Conservation (phyloP, 2,888 invertebrate species). For the Holacanthella duospinosa region DNA sequence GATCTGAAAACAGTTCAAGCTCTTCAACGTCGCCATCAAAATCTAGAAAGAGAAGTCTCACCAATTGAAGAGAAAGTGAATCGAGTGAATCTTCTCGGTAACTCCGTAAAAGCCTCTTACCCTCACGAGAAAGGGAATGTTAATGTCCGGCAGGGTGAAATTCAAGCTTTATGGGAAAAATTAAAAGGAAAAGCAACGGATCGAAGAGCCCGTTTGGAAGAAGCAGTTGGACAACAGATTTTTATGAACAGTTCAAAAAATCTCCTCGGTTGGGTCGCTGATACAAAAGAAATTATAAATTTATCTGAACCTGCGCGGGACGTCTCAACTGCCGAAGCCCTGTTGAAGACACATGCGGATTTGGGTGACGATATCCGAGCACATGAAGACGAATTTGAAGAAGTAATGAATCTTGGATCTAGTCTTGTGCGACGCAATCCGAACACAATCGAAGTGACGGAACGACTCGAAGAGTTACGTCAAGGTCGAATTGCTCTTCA, state of each 20-base stretch:
- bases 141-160: constrained; percentile 68
- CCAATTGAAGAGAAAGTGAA: constrained; percentile 86
- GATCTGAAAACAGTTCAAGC: constrained; percentile 87
- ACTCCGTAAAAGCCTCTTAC: constrained; percentile 81
- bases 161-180: constrained; percentile 77
- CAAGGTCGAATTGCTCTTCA: constrained; percentile 65
- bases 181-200: constrained; percentile 72
- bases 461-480: constrained; percentile 59
- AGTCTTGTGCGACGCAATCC: constrained; percentile 49
- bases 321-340: constrained; percentile 81
- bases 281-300: constrained; percentile 65
- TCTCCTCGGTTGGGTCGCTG: constrained; percentile 65
- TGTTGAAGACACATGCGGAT: constrained; percentile 82
- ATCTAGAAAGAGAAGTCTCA: constrained; percentile 84
- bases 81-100: constrained; percentile 74
- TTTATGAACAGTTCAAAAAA: constrained; percentile 75
- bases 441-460: constrained; percentile 60
- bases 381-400: constrained; percentile 61
- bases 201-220: constrained; percentile 72
- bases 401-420: constrained; percentile 24
- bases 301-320: constrained; percentile 71
- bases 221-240: constrained; percentile 89
- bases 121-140: constrained; percentile 82
- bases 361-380: constrained; percentile 80
- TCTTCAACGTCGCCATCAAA: constrained; percentile 79